These are phyloP conservation scores for Halocynthia aurantium DNA, from an alignment of 23 tunicate species.

Conservation along the genomic window DNA sequence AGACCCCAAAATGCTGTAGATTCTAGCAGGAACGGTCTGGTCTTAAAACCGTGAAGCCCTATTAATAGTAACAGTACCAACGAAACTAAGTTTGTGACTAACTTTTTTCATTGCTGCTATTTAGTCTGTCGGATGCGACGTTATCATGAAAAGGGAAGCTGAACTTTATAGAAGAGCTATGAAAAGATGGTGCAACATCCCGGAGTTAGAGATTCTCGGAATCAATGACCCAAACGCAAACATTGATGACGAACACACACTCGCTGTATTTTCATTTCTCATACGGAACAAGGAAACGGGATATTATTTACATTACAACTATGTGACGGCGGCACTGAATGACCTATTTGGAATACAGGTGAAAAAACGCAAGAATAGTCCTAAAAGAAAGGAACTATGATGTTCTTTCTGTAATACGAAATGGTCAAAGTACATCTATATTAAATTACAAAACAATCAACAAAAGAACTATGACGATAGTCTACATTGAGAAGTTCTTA, in stretches of 20 bases:
- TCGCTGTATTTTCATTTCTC: constrained; percentile 94
- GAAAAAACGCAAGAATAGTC: too few species aligned
- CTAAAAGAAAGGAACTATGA: too few species aligned
- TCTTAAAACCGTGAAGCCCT: too few species aligned
- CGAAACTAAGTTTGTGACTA: background rate
- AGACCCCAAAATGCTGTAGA: too few species aligned
- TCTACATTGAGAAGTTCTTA: too few species aligned
- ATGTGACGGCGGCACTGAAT: constrained; percentile 79
- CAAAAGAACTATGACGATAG: too few species aligned
- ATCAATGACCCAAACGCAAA: background rate
- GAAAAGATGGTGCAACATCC: constrained; percentile 35
- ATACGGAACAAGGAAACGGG: constrained; percentile 37
- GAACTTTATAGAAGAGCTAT: constrained; percentile 39
- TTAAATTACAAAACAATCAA: too few species aligned
- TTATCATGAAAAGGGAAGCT: constrained; percentile 54
- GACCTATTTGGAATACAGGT: constrained; percentile 98
- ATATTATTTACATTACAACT: constrained; percentile 88
- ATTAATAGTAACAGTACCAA: too few species aligned
- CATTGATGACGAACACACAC: constrained; percentile 8
- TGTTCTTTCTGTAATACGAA: too few species aligned
- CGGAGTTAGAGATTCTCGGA: constrained; percentile 71
- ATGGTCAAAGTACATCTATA: too few species aligned
- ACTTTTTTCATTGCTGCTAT: background rate
- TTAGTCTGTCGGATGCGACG: constrained; percentile 51
- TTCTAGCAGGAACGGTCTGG: too few species aligned